Base-by-base conservation (phyloP, 2,797 vertebrate species). In the Esox masquinongy region DNA sequence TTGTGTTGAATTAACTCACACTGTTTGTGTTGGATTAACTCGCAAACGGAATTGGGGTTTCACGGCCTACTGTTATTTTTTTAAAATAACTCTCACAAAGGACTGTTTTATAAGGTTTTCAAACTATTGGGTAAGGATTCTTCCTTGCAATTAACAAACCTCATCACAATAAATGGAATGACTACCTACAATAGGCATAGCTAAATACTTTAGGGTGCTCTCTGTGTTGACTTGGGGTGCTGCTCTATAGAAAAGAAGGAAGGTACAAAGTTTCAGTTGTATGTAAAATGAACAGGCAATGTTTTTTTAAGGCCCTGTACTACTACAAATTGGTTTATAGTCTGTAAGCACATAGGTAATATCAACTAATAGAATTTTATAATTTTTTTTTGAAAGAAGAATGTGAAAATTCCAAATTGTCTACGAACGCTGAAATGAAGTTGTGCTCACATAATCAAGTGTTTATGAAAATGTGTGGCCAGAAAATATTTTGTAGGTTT, bases 391-490 rank as follows among this genome's bases (percentile, higher is more conserved):
- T 68, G 16, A 19, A 64, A 63, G 68, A 80, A 43, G 31, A 70
- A 49, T 69, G 75, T 74, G 68, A 80, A 82, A 67, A 74, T 53
- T 70, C 63, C 63, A 67, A 73, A 80, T 78, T 64, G n/a, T 78
- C 74, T 74, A 50, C 76, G 81, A 61, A 77, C 31, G 36, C 75
- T 87, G 86, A 80, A 78, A 75, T 69, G 29, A 22, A 39, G 8
- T 17, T 49, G 16, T 34, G 24, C n/a, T 34, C 61, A 72, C 31
- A 6, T 51, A 51, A 26, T 16, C 36, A 36, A 67, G 47, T 53
- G 70, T 70, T 49, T 70, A 47, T 70, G 69, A 31, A 50, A 71
- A 71, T 71, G 49, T 70, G 68, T 71, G 70, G 29, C 29, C 70
- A 71, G 29, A 71, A 53, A 71, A 51, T 50, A 70, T 36, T 67